Evolutionary conservation across 1,140 invertebrate species (phyloP).

Genomic region (Adoxophyes honmai): DNA sequence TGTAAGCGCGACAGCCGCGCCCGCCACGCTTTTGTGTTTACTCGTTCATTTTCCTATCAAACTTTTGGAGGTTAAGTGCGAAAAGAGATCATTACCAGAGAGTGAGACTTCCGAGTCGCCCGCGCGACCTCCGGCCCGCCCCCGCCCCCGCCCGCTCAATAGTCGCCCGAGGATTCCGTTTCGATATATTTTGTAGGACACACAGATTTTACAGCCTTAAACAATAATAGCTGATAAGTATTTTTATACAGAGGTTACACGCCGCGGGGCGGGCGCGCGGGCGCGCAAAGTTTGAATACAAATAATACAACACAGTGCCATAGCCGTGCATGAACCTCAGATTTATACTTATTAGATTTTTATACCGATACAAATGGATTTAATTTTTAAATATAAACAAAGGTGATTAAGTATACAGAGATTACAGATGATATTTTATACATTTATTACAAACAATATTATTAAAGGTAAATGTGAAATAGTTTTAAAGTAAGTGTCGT

Average conservation of each 20-base stretch:
- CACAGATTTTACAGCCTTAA: constrained; percentile 66
- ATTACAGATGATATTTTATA: constrained; percentile 77
- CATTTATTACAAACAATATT: constrained; percentile 77
- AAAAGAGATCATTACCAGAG: constrained; percentile 64
- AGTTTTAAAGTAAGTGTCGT: constrained; percentile 69
- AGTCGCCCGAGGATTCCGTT: constrained; percentile 47
- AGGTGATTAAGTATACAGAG: constrained; percentile 77
- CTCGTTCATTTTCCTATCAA: constrained; percentile 72
- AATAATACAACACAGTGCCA: constrained; percentile 68
- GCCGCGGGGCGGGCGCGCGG: constrained; percentile 40
- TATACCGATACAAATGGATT: constrained; percentile 77
- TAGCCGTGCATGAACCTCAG: constrained; percentile 71
- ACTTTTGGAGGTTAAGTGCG: constrained; percentile 75
- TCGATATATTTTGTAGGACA: constrained; percentile 55
- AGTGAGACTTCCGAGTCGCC: constrained; percentile 56
- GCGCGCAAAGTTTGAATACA: constrained; percentile 72
- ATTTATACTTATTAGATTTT: constrained; percentile 76
- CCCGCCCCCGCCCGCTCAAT: constrained; percentile 37
- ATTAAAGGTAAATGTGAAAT: constrained; percentile 74
- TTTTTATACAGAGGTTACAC: constrained; percentile 67
- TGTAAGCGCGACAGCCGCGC: constrained; percentile 34
- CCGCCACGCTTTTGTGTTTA: constrained; percentile 40
- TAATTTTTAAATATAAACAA: constrained; percentile 77
- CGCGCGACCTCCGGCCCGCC: constrained; percentile 60
- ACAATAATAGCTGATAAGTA: constrained; percentile 74